Conservation (phyloP, 1,140 invertebrate genomes). For the Lethrus apterus region DNA sequence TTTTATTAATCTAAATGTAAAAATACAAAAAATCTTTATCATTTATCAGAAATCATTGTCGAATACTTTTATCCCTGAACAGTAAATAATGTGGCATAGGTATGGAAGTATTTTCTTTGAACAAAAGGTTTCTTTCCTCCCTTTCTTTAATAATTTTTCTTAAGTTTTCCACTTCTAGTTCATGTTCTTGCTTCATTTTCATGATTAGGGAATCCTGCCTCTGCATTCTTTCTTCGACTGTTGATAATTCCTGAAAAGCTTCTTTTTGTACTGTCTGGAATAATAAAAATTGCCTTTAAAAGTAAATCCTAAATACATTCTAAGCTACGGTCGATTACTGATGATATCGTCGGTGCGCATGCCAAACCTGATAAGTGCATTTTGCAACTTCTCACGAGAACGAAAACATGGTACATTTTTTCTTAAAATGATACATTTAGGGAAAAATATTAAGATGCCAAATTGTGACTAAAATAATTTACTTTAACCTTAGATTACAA, state of each 20-base stretch:
- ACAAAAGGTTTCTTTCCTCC: conserved; percentile 41
- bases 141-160: conserved; percentile 44
- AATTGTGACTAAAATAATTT: no score
- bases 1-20: no score
- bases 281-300: conserved; percentile 7
- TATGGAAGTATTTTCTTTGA: conserved; percentile 20
- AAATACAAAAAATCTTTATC: no score
- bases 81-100: conserved; percentile 30
- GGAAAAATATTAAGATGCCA: no score
- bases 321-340: no score
- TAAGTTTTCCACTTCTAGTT: conserved; percentile 44
- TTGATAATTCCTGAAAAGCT: conserved; percentile 45
- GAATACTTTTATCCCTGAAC: conserved; percentile 32
- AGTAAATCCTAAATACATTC: no score
- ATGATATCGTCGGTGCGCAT: no score
- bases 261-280: conserved; percentile 47
- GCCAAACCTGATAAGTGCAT: no score
- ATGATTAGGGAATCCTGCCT: conserved; percentile 44
- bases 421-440: no score
- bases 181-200: conserved; percentile 45
- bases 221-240: conserved; percentile 47
- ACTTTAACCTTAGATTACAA: not conserved
- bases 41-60: no score
- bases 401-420: no score
- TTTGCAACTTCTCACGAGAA: no score